phyloP scores from a whole-genome alignment of 2,797 vertebrate genomes.

The Malacoraja senta region DNA sequence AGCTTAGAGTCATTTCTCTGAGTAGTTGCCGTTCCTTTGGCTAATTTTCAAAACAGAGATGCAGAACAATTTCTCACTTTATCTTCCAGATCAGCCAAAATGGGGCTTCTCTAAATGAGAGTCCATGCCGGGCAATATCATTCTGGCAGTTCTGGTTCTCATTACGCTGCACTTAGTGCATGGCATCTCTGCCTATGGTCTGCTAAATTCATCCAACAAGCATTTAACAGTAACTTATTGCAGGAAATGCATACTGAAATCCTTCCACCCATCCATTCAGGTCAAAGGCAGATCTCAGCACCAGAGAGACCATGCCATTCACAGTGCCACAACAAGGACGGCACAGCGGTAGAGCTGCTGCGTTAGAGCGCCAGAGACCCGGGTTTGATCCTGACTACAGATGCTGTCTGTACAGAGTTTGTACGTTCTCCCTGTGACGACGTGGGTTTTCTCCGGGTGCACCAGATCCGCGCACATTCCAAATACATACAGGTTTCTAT shows the following conservation, averaged over 20 bases:
- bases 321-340: background rate
- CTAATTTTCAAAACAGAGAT: background rate
- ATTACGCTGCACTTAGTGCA: background rate
- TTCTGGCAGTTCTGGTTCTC: no score
- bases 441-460: no score
- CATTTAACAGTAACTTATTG: background rate
- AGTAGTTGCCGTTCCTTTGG: background rate
- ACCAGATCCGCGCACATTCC: no score
- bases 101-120: background rate
- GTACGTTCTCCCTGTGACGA: no score
- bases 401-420: no score
- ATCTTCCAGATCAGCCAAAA: background rate
- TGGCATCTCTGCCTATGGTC: background rate
- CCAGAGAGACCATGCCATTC: no score
- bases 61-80: background rate
- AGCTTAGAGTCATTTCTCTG: no score
- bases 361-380: no score
- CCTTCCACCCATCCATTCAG: no score
- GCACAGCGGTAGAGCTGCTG: no score
- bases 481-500: no score
- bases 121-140: background rate
- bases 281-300: background rate
- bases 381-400: no score
- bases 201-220: background rate
- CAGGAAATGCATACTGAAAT: background rate